phyloP scores from a whole-genome alignment of 2,888 invertebrate species.

The Prenolepis imparis region DNA sequence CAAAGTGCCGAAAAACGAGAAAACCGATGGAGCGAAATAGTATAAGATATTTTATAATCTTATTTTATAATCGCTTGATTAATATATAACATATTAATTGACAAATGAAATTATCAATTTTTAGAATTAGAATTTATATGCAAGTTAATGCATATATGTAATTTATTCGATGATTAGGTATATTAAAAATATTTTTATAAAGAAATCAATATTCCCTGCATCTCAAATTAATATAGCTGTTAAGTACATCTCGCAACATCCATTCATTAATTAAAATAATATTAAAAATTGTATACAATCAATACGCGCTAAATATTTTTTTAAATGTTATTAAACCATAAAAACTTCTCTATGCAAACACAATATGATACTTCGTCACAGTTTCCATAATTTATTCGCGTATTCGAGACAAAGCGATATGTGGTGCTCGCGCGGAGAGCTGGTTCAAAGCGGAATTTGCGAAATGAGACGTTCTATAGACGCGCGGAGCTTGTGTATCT shows the following conservation, averaged over 20 bases:
- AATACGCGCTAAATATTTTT: neutral
- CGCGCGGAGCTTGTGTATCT: conserved; percentile 2
- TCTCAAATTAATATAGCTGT: neutral
- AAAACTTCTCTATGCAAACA: neutral
- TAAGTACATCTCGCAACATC: neutral
- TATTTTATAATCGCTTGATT: too few relatives aligned
- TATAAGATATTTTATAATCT: neutral
- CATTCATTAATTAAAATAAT: neutral
- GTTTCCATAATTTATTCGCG: conserved; percentile 29
- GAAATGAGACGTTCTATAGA: conserved; percentile 14
- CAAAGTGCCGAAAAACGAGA: neutral
- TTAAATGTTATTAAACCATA: neutral
- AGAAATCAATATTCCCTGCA: neutral
- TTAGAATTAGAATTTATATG: too few relatives aligned
- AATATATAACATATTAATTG: neutral
- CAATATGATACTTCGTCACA: neutral
- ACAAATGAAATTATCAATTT: neutral
- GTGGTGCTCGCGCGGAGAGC: neutral
- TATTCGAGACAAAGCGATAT: conserved; percentile 13
- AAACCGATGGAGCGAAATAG: neutral
- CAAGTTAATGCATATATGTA: neutral
- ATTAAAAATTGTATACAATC: conserved; percentile 1
- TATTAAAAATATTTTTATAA: neutral
- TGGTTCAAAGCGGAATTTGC: conserved; percentile 18
- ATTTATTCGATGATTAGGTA: neutral